Percentiles rank a stretch among this genome's conserved stretches.
Evolutionary conservation across 2,113 vertebrate genomes (phyloP).

Genomic region (Strigops habroptila): DNA sequence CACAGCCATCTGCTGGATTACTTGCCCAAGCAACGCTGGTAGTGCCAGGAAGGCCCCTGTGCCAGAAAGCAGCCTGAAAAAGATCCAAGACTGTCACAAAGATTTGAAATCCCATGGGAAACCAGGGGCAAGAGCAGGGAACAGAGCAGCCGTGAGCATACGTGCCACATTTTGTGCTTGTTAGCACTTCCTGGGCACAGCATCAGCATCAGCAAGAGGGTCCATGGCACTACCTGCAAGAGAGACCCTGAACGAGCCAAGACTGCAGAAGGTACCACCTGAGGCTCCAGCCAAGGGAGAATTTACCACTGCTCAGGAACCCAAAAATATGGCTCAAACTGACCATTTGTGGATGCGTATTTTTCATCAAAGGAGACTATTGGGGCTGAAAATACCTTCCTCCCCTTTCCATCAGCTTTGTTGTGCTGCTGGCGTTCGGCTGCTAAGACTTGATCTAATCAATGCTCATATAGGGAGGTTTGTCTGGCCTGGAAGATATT

Average conservation of each 20-base stretch:
- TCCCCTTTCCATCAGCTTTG: not conserved
- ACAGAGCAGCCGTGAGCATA: not conserved
- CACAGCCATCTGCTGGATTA: slow-evolving; percentile 1
- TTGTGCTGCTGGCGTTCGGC: not conserved
- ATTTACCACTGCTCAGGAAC: fast-evolving
- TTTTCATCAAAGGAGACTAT: not conserved
- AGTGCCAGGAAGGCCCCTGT: not conserved
- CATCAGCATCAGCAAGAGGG: not conserved
- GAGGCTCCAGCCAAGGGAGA: not conserved
- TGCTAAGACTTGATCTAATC: slow-evolving; percentile 45
- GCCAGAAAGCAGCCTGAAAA: not conserved
- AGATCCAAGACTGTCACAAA: not conserved
- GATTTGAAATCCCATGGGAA: not conserved
- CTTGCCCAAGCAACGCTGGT: not conserved
- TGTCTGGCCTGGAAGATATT: slow-evolving; percentile 38
- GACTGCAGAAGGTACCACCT: not conserved
- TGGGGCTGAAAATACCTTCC: not conserved
- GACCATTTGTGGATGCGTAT: not conserved
- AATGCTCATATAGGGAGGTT: not conserved
- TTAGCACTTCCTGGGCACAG: not conserved
- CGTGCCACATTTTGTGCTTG: not conserved
- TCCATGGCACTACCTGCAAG: not conserved
- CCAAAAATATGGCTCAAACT: not conserved
- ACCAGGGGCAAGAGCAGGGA: not conserved
- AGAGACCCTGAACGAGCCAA: not conserved